Percentiles rank a stretch among this genome's conserved stretches.
phyloP scores from a whole-genome alignment of 2,113 vertebrate species.

The Cryptomyrus ogoouensis region DNA sequence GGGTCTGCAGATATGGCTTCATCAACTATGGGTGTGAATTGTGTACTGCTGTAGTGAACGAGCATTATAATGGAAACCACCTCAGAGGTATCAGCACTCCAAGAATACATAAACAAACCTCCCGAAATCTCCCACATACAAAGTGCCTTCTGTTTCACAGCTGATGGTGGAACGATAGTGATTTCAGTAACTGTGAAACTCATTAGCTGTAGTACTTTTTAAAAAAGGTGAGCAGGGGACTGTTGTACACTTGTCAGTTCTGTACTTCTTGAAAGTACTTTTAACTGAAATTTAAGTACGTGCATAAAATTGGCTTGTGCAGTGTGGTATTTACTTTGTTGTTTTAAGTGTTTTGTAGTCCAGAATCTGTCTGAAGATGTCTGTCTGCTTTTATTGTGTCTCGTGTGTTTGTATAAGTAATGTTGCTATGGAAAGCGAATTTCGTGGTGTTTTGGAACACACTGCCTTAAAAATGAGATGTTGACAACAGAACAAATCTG shows the following conservation, averaged over 20 bases:
- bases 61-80: background rate
- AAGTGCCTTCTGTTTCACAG: conserved; percentile 7
- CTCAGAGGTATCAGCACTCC: background rate
- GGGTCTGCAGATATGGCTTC: background rate
- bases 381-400: background rate
- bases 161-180: background rate
- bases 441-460: background rate
- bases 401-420: background rate
- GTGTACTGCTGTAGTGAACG: background rate
- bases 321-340: background rate
- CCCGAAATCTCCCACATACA: background rate
- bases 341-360: background rate
- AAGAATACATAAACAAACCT: background rate
- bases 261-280: background rate
- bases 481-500: background rate
- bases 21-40: background rate
- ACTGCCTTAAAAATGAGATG: background rate
- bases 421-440: too few species aligned
- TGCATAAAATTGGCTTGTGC: background rate
- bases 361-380: background rate
- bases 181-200: background rate
- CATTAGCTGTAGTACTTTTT: background rate
- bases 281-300: background rate
- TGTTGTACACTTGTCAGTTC: background rate
- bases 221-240: background rate